phyloP scores from a whole-genome alignment of 2,797 vertebrate genomes.

The Natrix natrix region DNA sequence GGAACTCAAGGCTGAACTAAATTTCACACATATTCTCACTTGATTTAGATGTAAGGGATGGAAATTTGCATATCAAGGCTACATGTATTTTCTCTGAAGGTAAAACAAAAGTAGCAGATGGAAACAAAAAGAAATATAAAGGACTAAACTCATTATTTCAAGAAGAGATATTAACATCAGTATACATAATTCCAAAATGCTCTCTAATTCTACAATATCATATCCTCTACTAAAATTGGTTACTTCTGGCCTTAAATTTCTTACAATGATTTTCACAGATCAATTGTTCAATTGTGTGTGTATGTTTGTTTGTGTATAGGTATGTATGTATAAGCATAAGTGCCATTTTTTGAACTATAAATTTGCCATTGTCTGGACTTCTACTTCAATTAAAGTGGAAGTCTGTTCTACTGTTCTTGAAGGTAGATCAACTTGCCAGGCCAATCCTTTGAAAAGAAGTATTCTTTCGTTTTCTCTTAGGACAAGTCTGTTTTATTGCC shows the following conservation, averaged over 20 bases:
- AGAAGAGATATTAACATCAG: not conserved
- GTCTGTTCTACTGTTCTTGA: slow-evolving; percentile 22
- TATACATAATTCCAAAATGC: not conserved
- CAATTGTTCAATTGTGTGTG: not conserved
- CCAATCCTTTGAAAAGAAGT: slow-evolving; percentile 36
- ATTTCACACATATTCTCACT: slow-evolving; percentile 1
- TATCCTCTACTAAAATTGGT: not conserved
- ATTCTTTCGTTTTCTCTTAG: slow-evolving; percentile 37
- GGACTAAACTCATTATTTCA: not conserved
- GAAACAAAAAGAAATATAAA: slow-evolving; percentile 10
- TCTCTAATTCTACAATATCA: not conserved
- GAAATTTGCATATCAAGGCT: not conserved
- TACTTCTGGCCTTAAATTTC: not conserved
- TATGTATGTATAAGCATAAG: not conserved
- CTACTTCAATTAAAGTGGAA: not conserved
- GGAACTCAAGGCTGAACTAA: not conserved
- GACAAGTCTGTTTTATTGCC: slow-evolving; percentile 65
- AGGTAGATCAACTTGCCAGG: slow-evolving; percentile 55
- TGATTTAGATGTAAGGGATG: not conserved
- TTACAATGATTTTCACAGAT: slow-evolving; percentile 20
- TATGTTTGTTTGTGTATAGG: not conserved
- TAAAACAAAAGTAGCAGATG: not conserved
- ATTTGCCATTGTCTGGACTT: slow-evolving; percentile 6
- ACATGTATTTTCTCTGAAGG: not conserved
- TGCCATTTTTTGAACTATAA: slow-evolving; percentile 18